Evolutionary conservation across 2,113 vertebrate species (phyloP), one percentile per base, ranked within the genome.

Genomic region (Gymnobelideus leadbeateri): DNA sequence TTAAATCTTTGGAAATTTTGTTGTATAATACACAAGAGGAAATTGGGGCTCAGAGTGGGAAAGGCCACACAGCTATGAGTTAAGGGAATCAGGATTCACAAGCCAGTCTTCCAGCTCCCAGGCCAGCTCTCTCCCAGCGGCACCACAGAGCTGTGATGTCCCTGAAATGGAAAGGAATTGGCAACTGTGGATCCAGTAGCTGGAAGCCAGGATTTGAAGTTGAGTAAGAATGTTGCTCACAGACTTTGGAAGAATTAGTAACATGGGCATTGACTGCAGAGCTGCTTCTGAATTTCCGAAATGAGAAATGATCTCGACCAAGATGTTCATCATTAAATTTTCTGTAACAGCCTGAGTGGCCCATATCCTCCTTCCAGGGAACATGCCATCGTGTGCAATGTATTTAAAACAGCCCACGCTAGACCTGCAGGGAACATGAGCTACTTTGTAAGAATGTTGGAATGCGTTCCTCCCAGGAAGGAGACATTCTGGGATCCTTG

Each of bases 301-400:
- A 90, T 49, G 89, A 90, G 49, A 90, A 90, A 90, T 90, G 89
- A 90, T 90, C 89, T 51, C 46, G 89, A 90, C 49, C 89, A 90
- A 90, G 89, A 90, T 90, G 89, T 90, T 90, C 89, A 90, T 47
- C 49, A 51, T 90, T 90, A 90, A 90, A 90, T 90, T 90, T 49
- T 90, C 49, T 90, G 89, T 47, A 51, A 90, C 89, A 90, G 46
- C 89, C 46, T 90, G 89, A 90, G 89, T 90, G 89, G 89, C 46
- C 89, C 46, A 47, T 49, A 47, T 49, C 49, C 89, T 51, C 49
- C 89, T 51, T 90, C 89, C 89, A 51, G 89, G 28, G 89, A 90
- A 90, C 89, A 90, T 90, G 89, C 89, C 49, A 90, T 47, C 89
- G 89, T 90, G 49, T 47, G 89, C 47, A 90, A 51, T 47, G 89